Evolutionary conservation across 2,888 invertebrate species (phyloP).

Genomic region (Aphidoletes aphidimyza): DNA sequence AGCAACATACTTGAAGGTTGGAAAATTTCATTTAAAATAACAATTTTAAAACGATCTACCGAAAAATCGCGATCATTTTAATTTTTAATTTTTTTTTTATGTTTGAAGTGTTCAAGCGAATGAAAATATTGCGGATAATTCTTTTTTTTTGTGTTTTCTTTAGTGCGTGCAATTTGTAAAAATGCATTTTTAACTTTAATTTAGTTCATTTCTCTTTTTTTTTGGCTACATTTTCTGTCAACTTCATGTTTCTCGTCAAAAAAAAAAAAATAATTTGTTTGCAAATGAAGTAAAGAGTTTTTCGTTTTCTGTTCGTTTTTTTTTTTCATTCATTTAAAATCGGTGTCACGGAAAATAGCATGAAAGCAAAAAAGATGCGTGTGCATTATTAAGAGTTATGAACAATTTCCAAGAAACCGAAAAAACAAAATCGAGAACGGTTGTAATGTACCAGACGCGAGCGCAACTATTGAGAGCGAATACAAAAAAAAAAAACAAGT

Average conservation of each 20-base stretch:
- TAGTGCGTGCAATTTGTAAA: conserved; percentile 11
- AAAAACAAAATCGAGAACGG: too few species aligned
- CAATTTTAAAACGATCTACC: background rate
- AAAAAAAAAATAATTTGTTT: background rate
- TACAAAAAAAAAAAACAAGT: too few species aligned
- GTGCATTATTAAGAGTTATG: background rate
- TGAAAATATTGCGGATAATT: background rate
- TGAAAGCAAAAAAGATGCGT: background rate
- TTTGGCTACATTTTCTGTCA: background rate
- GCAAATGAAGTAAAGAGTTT: too few species aligned
- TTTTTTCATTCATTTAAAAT: background rate
- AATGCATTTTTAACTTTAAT: background rate
- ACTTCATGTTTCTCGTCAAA: background rate
- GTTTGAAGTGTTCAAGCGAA: conserved; percentile 2
- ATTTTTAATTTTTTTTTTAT: background rate
- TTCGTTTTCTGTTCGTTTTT: background rate
- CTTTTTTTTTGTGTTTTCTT: background rate
- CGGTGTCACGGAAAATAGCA: background rate
- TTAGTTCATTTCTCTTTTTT: background rate
- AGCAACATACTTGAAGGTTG: background rate
- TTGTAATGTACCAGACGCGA: background rate
- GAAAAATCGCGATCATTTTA: background rate
- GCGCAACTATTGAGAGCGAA: background rate
- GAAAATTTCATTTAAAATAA: background rate
- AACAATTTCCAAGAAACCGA: too few species aligned